These are phyloP conservation scores for Pachliopta kotzebuea DNA, from an alignment of 2,888 invertebrate species.

Conservation along the genomic window DNA sequence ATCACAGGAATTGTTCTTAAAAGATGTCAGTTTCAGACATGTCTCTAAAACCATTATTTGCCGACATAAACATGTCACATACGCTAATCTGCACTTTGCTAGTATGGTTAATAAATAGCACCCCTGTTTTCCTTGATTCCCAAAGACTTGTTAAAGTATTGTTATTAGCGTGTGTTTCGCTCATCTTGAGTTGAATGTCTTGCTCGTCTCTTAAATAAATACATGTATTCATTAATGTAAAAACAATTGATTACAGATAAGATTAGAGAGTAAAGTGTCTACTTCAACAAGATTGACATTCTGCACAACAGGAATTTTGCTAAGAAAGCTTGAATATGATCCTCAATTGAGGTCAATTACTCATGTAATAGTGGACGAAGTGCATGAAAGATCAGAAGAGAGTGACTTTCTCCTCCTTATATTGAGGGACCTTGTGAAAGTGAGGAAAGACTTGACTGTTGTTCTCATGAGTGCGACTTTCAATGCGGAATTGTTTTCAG, in stretches of 20 bases:
- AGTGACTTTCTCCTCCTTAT: slow-evolving; percentile 94
- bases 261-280: slow-evolving; percentile 89
- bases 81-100: too few relatives aligned
- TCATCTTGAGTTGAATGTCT: too few relatives aligned
- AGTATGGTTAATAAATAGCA: too few relatives aligned
- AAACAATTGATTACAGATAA: slow-evolving; percentile 82
- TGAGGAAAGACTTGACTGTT: slow-evolving; percentile 88
- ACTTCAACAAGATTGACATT: slow-evolving; percentile 90
- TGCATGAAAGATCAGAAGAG: slow-evolving; percentile 95
- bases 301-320: slow-evolving; percentile 95
- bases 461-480: slow-evolving; percentile 97
- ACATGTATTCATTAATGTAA: background rate
- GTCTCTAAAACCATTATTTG: too few relatives aligned
- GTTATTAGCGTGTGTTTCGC: too few relatives aligned
- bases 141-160: too few relatives aligned
- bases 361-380: slow-evolving; percentile 94
- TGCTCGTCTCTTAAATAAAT: background rate
- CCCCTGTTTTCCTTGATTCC: too few relatives aligned
- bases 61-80: too few relatives aligned
- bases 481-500: slow-evolving; percentile 90
- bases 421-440: slow-evolving; percentile 86
- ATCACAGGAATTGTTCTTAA: too few relatives aligned
- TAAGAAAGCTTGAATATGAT: slow-evolving; percentile 91
- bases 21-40: too few relatives aligned
- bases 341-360: slow-evolving; percentile 87